These are phyloP conservation scores for Epinotia nisella DNA, from an alignment of 2,888 invertebrate species.

Conservation along the genomic window DNA sequence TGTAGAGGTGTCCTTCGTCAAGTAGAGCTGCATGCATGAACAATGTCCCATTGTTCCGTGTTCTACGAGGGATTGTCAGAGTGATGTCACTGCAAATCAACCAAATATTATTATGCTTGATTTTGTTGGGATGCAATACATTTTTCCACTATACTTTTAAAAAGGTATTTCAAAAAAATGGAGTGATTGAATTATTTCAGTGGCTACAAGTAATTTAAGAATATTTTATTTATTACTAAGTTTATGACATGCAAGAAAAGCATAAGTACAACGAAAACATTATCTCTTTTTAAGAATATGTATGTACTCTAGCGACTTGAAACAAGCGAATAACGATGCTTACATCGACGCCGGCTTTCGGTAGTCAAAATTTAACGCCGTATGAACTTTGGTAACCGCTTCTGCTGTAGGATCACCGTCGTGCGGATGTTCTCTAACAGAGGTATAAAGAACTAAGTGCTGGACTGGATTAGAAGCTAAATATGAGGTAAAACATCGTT, in stretches of 20 bases:
- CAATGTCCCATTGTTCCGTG: slow-evolving; percentile 93
- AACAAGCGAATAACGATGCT: slow-evolving; percentile 49
- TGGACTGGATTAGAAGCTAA: slow-evolving; percentile 87
- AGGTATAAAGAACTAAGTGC: slow-evolving; percentile 88
- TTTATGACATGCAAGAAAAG: no score
- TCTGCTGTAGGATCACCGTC: slow-evolving; percentile 73
- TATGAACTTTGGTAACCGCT: slow-evolving; percentile 84
- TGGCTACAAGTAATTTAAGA: no score
- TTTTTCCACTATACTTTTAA: background rate
- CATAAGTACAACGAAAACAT: no score
- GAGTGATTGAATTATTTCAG: no score
- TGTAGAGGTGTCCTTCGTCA: slow-evolving; percentile 78
- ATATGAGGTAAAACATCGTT: slow-evolving; percentile 88
- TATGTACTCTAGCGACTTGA: background rate
- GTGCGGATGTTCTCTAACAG: slow-evolving; percentile 85
- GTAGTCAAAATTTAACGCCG: slow-evolving; percentile 87
- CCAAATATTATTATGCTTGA: background rate
- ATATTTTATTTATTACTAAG: no score
- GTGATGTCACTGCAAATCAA: slow-evolving; percentile 84
- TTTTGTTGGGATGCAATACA: background rate
- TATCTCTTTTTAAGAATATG: background rate
- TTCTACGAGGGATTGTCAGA: slow-evolving; percentile 89
- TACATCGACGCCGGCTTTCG: slow-evolving; percentile 73
- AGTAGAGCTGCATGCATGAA: slow-evolving; percentile 90
- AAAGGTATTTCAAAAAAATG: background rate